Evolutionary conservation across 2,888 invertebrate genomes (phyloP).

Genomic region (Plagodis pulveraria): DNA sequence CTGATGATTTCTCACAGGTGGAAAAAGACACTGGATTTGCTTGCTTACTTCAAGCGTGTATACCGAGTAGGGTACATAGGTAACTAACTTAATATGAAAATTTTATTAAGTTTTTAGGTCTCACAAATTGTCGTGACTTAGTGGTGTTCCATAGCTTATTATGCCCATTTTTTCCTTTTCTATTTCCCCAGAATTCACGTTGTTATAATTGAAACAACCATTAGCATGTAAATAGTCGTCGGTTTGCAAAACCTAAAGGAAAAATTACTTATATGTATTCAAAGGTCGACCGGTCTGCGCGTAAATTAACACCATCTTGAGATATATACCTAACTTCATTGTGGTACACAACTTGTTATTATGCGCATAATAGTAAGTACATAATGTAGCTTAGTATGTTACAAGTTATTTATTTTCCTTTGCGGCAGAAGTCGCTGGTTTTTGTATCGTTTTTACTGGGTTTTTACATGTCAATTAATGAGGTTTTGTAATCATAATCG

Average conservation of each 20-base stretch:
- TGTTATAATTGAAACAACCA: constrained; percentile 38
- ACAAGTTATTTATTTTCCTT: not conserved
- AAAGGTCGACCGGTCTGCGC: constrained; percentile 39
- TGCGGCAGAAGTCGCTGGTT: no score
- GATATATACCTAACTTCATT: not conserved
- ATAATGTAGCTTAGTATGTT: not conserved
- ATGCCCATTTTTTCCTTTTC: not conserved
- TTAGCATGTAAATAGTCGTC: constrained; percentile 52
- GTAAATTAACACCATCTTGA: constrained; percentile 25
- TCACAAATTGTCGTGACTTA: no score
- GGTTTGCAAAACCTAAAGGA: constrained; percentile 43
- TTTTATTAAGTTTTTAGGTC: no score
- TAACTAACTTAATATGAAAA: no score
- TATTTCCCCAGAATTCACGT: constrained; percentile 16
- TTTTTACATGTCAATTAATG: no score
- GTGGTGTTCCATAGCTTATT: no score
- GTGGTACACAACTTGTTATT: constrained; percentile 1
- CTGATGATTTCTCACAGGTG: no score
- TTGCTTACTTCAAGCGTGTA: no score
- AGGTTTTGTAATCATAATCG: no score
- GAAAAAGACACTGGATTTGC: no score
- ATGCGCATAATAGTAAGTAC: not conserved
- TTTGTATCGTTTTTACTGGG: no score
- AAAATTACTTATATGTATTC: constrained; percentile 39
- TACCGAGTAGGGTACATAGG: no score